Base-by-base conservation (phyloP, 2,113 vertebrate species). In the Myanophis thanlyinensis region DNA sequence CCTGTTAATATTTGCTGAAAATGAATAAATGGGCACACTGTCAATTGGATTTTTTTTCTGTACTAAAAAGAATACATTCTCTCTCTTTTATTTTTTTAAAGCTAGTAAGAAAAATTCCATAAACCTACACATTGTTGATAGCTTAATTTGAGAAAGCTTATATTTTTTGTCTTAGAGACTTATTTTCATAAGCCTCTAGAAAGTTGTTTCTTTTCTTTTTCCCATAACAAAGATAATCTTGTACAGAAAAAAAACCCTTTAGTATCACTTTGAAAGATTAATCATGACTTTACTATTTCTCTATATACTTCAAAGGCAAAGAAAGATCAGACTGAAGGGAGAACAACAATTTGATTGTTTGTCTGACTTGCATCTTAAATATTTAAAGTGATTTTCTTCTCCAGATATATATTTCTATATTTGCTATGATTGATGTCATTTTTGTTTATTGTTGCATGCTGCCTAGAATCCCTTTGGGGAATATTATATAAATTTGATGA, bases 1-100 rank as follows among this genome's bases (percentile, higher is more conserved):
- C 52, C 0, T 95, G 91, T 93, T 97, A 95, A 84, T 94, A 95
- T 95, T 97, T 96, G 95, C 88, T 95, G 91, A 86, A 96, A 97
- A 94, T 95, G 91, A 97, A 93, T 40, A 93, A 95, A 96, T 90
- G 92, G 18, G 52, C 87, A 73, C n/a, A 80, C 88, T 51, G 3
- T 87, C 90, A 44, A 40, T 95, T 87, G 93, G 13, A 89, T 95
- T 90, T 91, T 90, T 15, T 67, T 53, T 53, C 62, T 54, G 84
- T 73, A 5, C 87, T 94, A 59, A 89, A 91, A 40, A 62, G 1
- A 52, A 10, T 35, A n/a, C 88, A 11, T 30, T 94, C 5, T 47
- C 48, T 40, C 10, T 87, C 22, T 86, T 73, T 4, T 88, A 2
- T 86, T 87, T 73, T 95, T 47, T 94, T 91, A 93, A 52, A 94